Base-by-base conservation (phyloP, 2,888 invertebrate genomes). In the Adela reaumurella region DNA sequence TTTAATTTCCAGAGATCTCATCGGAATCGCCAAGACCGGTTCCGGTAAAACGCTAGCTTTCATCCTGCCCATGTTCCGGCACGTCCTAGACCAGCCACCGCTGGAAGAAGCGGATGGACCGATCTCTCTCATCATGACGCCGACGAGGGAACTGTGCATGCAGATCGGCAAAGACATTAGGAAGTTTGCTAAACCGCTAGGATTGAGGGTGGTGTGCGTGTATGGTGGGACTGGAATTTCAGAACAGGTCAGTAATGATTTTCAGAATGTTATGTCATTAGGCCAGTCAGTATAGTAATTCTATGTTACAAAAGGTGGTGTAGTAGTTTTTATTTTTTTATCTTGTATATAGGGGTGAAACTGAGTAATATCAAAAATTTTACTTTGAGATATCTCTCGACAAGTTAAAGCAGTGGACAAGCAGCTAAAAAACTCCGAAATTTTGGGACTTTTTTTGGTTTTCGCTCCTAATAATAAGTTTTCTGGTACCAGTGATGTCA, bases 11-110 rank as follows among this genome's bases (percentile, higher is more conserved):
- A 80, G 80, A 50, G 97, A 99, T 74, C 80, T 99, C 52, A 99
- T 99, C 62, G 98, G 98, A 49, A 99, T 99, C 65, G 99, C 99
- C 1, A 99, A 99, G 77, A 99, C 99, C 0, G 98, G 98, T 44
- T 96, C 96, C 63, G 99, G 99, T 28, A 99, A 99, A 79, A 99
- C 99, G 1, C 73, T 99, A 47, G 99, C 98, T 0, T 99, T 99
- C 70, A 86, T 99, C 51, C 72, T 99, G 51, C 99, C 99, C 0
- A 96, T 99, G 97, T 94, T 99, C 72, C 78, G 84, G 5, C 99
- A 99, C 62, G 94, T 99, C 20, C 70, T 96, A 51, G 98, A 98
- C 68, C 99, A 99, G 66, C 86, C 92, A 0, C 84, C 89, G 0
- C 65, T 99, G n/a, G 95, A 95, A 58, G 96, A 97, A 62, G 93